Evolutionary conservation across 2,113 vertebrate genomes (phyloP).

Genomic region (Chaetodon auriga): DNA sequence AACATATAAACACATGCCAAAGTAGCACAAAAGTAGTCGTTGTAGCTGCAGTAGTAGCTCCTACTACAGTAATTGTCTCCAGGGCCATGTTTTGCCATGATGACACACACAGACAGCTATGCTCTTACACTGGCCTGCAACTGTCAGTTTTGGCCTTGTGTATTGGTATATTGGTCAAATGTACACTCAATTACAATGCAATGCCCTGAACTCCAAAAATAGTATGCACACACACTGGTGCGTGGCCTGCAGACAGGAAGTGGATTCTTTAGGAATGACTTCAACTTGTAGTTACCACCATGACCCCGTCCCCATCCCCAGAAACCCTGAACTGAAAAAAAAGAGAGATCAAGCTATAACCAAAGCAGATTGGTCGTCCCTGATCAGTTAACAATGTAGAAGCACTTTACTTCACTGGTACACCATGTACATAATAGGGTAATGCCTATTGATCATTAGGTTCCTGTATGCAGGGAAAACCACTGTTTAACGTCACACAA

Average conservation of each 20-base stretch:
- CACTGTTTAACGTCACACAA: neutral
- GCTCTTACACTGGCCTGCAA: neutral
- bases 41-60: too few species aligned
- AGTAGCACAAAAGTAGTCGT: too few species aligned
- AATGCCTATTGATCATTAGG: neutral
- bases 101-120: too few species aligned
- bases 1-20: too few species aligned
- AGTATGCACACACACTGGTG: slow-evolving; percentile 27
- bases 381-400: neutral
- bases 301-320: neutral
- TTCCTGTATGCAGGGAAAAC: neutral
- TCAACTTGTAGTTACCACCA: slow-evolving; percentile 12
- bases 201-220: slow-evolving; percentile 17
- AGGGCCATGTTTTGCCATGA: too few species aligned
- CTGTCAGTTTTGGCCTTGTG: neutral
- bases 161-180: neutral
- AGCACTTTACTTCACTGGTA: neutral
- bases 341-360: neutral
- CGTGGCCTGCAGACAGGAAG: slow-evolving; percentile 41
- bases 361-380: neutral
- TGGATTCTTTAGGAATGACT: slow-evolving; percentile 31
- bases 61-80: too few species aligned
- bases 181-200: neutral
- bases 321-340: neutral
- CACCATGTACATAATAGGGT: neutral